Base-by-base conservation (phyloP, 2,888 invertebrate species). In the Julus scanicus region DNA sequence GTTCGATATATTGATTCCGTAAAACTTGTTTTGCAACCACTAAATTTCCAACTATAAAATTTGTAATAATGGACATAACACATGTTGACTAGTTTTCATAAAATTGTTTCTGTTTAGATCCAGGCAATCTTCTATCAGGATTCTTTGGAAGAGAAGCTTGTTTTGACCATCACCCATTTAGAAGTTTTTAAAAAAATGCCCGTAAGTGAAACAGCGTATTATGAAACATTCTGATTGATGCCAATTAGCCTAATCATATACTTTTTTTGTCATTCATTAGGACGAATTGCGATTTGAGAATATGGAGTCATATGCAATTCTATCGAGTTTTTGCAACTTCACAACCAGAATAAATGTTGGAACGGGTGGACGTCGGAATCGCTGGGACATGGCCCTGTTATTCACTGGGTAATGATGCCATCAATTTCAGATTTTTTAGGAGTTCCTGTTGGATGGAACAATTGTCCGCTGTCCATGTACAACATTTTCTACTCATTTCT, bases 341-440 rank as follows among this genome's bases (percentile, higher is more conserved):
- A 95, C 95, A 90, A 93, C 94, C 63, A 93, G 93, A 13, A 93
- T 95, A 17, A 96, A 96, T 92, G 94, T 95, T 0, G 92, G 93
- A n/a, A 94, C 93, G 29, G 96, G 96, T 90, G 93, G 93, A 0
- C 93, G 95, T 91, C 95, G 95, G 0, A 93, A 94, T 88, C 96
- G 96, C 91, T 96, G 96, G 96, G 96, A 96, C 91, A 95, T 96
- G 94, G 96, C 94, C 0, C 92, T 96, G 6, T 95, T 96, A 89
- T 93, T 96, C 80, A 96, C 96, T 37, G 96, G 96, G 94, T 95
- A 93, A 92, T 90, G 2, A n/a, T 9, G 2, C n/a, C n/a, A n/a
- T n/a, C n/a, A n/a, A n/a, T n/a, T n/a, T n/a, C n/a, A n/a, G n/a
- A n/a, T n/a, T n/a, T n/a, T n/a, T n/a, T n/a, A n/a, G n/a, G n/a